A percentile compares a stretch with the other conserved stretches of the same genome.
phyloP scores from a whole-genome alignment of 2,113 vertebrate species.

The Erythrolamprus reginae region DNA sequence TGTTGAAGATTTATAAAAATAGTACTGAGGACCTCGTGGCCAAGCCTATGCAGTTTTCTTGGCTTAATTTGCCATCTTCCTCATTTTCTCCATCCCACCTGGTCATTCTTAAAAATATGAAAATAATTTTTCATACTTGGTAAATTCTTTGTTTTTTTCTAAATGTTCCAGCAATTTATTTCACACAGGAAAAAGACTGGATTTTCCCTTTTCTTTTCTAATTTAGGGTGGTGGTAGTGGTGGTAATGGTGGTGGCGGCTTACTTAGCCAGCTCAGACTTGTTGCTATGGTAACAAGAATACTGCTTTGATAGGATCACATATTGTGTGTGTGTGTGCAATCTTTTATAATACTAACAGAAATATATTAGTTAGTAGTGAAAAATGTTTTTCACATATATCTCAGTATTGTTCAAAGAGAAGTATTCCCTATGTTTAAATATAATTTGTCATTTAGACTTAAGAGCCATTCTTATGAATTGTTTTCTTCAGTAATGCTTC shows the following conservation, averaged over 20 bases:
- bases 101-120: constrained; percentile 58
- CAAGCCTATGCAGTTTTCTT: background rate
- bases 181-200: constrained; percentile 70
- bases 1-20: constrained; percentile 52
- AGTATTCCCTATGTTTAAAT: background rate
- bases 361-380: background rate
- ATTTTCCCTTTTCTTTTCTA: constrained; percentile 72
- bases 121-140: constrained; percentile 70
- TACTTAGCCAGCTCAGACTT: constrained; percentile 64
- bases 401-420: background rate
- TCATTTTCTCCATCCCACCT: background rate
- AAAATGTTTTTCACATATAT: background rate
- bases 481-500: background rate
- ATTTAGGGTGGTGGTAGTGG: constrained; percentile 63
- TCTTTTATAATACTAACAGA: background rate
- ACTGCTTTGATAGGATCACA: constrained; percentile 59
- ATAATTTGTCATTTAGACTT: background rate
- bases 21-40: constrained; percentile 27
- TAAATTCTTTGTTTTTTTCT: constrained; percentile 62
- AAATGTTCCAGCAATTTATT: constrained; percentile 68
- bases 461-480: background rate
- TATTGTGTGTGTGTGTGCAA: no score
- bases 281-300: constrained; percentile 67
- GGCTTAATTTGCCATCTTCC: background rate
- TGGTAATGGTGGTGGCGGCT: constrained; percentile 55